phyloP scores from a whole-genome alignment of 2,797 vertebrate genomes.

The Gambelia wislizenii region DNA sequence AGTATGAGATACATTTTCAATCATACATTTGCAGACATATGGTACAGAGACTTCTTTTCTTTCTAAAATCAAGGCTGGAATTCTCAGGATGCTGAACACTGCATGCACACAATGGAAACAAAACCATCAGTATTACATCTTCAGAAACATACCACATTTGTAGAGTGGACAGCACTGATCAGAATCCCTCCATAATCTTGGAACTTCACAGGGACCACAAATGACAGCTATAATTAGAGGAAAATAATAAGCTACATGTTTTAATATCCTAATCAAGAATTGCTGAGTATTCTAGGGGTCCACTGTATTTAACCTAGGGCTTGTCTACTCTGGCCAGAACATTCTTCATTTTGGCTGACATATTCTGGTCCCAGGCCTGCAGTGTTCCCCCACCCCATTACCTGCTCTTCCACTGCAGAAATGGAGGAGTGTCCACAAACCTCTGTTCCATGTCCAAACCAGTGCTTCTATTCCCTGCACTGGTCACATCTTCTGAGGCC shows the following conservation, averaged over 20 bases:
- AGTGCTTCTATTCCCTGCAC: too few species aligned
- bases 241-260: constrained; percentile 1
- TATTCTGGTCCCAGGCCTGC: too few species aligned
- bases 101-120: neutral
- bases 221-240: constrained; percentile 78
- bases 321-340: too few species aligned
- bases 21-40: neutral
- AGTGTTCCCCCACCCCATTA: too few species aligned
- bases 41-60: neutral
- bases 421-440: too few species aligned
- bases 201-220: constrained; percentile 89
- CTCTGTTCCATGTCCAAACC: too few species aligned
- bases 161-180: constrained; percentile 90
- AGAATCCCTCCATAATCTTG: constrained; percentile 80
- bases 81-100: neutral
- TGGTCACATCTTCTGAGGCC: too few species aligned
- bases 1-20: neutral
- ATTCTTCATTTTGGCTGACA: too few species aligned
- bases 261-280: neutral
- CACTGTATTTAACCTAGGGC: neutral
- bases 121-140: neutral
- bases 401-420: too few species aligned
- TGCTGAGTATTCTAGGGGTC: neutral
- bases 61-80: neutral
- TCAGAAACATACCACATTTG: constrained; percentile 88